A percentile compares a stretch with the other conserved stretches of the same genome.
Evolutionary conservation across 2,888 invertebrate genomes (phyloP).

Genomic region (Silvanus unidentatus): DNA sequence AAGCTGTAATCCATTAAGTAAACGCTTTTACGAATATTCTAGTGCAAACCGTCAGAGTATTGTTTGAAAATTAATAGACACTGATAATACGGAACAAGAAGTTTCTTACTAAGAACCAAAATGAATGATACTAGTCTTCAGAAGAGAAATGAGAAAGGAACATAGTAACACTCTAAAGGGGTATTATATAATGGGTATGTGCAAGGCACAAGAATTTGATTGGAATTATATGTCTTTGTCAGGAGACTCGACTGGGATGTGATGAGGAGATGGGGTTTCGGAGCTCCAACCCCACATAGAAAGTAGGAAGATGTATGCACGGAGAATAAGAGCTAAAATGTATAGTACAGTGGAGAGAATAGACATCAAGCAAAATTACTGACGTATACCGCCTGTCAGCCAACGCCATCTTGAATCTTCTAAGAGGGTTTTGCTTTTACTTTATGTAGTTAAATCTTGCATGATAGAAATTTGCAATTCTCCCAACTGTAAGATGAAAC

Average conservation of each 20-base stretch:
- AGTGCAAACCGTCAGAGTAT: too few species aligned
- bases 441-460: slow-evolving; percentile 30
- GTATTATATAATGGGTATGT: too few species aligned
- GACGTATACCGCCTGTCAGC: slow-evolving; percentile 7
- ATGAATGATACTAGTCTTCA: neutral
- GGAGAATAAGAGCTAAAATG: neutral
- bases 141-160: slow-evolving; percentile 2
- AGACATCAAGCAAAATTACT: slow-evolving; percentile 6
- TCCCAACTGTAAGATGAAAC: slow-evolving; percentile 21
- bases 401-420: slow-evolving; percentile 30
- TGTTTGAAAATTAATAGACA: too few species aligned
- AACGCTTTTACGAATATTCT: too few species aligned
- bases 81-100: too few species aligned
- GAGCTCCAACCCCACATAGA: neutral
- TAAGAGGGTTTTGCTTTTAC: slow-evolving; percentile 18
- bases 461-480: slow-evolving; percentile 36
- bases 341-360: too few species aligned
- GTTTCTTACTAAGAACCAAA: slow-evolving; percentile 1
- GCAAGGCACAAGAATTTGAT: slow-evolving; percentile 4
- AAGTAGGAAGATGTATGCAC: neutral
- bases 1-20: too few species aligned
- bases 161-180: neutral
- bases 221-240: slow-evolving; percentile 7
- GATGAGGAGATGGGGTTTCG: too few species aligned
- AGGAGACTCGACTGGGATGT: neutral